Evolutionary conservation across 2,888 invertebrate species (phyloP).

Genomic region (Dusona sp.): DNA sequence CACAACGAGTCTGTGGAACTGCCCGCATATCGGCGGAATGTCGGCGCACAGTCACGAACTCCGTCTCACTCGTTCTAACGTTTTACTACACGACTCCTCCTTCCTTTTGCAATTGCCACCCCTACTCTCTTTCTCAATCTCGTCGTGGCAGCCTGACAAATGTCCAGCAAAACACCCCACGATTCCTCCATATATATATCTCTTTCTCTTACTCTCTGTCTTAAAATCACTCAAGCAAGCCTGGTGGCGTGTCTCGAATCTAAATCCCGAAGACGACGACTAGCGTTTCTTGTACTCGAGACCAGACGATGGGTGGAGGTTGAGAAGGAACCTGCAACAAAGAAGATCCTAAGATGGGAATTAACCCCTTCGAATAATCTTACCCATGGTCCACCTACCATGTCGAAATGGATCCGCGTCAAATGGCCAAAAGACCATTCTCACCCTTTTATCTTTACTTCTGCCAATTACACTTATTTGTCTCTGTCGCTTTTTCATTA

Average conservation of each 20-base stretch:
- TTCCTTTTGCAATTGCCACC: constrained; percentile 23
- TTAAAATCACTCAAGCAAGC: constrained; percentile 37
- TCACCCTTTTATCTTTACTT: background rate
- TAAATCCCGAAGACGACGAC: constrained; percentile 69
- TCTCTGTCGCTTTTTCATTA: background rate
- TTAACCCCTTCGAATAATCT: constrained; percentile 76
- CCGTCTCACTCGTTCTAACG: constrained; percentile 51
- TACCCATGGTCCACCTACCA: constrained; percentile 75
- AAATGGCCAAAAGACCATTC: constrained; percentile 67
- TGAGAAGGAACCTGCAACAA: constrained; percentile 4
- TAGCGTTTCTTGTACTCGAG: constrained; percentile 26
- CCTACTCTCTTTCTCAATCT: constrained; percentile 35
- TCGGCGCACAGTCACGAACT: constrained; percentile 62
- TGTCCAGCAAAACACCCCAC: constrained; percentile 75
- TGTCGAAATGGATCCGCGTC: constrained; percentile 70
- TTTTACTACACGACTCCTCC: constrained; percentile 1
- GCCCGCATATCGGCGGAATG: constrained; percentile 75
- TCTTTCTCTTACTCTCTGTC: constrained; percentile 14
- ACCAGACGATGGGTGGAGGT: background rate
- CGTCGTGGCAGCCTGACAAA: constrained; percentile 75
- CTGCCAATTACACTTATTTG: background rate
- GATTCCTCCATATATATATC: constrained; percentile 39
- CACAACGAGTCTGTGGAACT: constrained; percentile 74
- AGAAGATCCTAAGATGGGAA: constrained; percentile 24
- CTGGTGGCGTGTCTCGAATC: constrained; percentile 68